phyloP scores from a whole-genome alignment of 1,140 invertebrate genomes.

The Cydia amplana region DNA sequence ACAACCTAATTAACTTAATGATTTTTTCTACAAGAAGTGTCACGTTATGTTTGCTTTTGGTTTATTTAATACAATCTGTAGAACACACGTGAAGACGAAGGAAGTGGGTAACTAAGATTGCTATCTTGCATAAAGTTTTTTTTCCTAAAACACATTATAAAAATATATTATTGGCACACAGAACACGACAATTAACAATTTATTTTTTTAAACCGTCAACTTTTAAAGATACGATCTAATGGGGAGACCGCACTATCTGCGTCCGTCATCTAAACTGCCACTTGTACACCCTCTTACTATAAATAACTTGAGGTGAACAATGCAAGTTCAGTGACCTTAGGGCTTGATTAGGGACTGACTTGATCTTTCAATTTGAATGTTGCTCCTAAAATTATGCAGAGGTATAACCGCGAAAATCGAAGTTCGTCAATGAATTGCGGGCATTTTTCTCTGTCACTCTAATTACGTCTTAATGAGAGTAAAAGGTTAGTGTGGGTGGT shows the following conservation, averaged over 20 bases:
- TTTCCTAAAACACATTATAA: not conserved
- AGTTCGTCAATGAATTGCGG: too few relatives aligned
- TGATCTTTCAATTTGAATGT: not conserved
- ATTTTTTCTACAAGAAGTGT: too few relatives aligned
- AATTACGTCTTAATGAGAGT: too few relatives aligned
- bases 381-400: too few relatives aligned
- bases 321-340: not conserved
- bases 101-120: not conserved
- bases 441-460: too few relatives aligned
- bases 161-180: too few relatives aligned
- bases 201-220: constrained; percentile 1
- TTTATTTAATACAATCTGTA: too few relatives aligned
- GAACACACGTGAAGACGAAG: too few relatives aligned
- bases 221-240: constrained; percentile 3
- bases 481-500: too few relatives aligned
- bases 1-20: too few relatives aligned
- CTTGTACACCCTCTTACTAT: not conserved
- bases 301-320: constrained; percentile 10
- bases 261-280: not conserved
- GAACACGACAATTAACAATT: not conserved
- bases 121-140: not conserved
- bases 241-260: not conserved
- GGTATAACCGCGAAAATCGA: too few relatives aligned
- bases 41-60: too few relatives aligned
- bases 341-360: not conserved